Evolutionary conservation across 2,797 vertebrate genomes (phyloP).

Genomic region (Premnoplex brunnescens): DNA sequence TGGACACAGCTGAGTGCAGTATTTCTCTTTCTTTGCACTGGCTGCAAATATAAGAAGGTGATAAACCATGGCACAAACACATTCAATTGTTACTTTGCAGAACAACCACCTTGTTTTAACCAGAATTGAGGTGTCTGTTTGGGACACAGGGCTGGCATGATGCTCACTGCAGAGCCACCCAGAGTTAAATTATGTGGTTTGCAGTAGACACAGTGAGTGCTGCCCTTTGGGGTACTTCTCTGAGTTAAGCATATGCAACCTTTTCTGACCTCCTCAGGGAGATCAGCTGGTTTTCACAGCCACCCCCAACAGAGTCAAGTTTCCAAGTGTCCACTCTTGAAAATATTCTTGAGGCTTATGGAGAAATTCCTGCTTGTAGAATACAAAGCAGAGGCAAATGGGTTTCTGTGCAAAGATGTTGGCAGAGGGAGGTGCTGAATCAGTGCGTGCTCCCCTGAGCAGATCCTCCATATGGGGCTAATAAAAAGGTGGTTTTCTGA

Average conservation of each 20-base stretch:
- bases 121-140: background rate
- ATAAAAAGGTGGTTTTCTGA: background rate
- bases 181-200: background rate
- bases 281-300: background rate
- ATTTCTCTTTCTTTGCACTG: background rate
- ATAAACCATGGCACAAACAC: background rate
- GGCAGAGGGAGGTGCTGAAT: background rate
- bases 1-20: background rate
- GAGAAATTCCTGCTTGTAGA: background rate
- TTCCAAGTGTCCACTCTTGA: background rate
- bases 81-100: background rate
- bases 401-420: background rate
- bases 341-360: background rate
- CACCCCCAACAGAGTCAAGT: background rate
- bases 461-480: background rate
- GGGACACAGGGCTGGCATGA: background rate
- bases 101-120: background rate
- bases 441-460: background rate
- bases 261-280: background rate
- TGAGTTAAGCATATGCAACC: background rate
- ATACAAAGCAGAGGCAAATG: background rate
- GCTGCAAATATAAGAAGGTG: background rate
- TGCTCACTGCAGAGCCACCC: background rate
- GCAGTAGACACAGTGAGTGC: background rate
- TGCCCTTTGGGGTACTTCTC: background rate